phyloP scores from a whole-genome alignment of 2,888 invertebrate genomes.

The Megamerina dolium region DNA sequence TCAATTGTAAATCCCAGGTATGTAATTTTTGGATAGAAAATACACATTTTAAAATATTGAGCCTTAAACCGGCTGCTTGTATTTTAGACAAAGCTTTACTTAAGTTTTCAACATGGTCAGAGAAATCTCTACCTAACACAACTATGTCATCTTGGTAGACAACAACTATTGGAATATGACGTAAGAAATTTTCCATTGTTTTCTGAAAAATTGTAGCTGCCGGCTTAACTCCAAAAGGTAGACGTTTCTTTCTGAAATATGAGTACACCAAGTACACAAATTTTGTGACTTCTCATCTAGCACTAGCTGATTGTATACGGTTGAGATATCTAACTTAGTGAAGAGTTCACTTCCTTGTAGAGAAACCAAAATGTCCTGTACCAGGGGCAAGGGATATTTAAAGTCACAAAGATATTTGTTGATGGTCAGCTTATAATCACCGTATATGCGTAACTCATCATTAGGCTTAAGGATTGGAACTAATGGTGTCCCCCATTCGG shows the following conservation, averaged over 20 bases:
- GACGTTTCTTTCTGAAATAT: neutral
- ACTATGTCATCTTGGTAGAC: constrained; percentile 37
- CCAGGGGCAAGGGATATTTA: constrained; percentile 9
- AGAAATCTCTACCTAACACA: constrained; percentile 26
- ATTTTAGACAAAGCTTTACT: neutral
- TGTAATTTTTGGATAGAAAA: neutral
- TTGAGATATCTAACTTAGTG: constrained; percentile 4
- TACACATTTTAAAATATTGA: neutral
- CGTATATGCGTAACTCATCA: constrained; percentile 2
- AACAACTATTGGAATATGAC: constrained; percentile 28
- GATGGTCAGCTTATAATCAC: constrained; percentile 18
- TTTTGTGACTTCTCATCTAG: constrained; percentile 29
- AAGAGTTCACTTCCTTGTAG: constrained; percentile 3
- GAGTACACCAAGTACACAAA: constrained; percentile 19
- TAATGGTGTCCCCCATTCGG: constrained; percentile 9
- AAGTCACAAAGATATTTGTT: constrained; percentile 25
- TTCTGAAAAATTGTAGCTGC: neutral
- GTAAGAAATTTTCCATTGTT: constrained; percentile 27
- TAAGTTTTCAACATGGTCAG: neutral
- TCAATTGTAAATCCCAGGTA: neutral
- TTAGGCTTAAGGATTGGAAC: constrained; percentile 20
- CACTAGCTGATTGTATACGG: constrained; percentile 36
- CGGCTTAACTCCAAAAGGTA: neutral
- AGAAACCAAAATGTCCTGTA: constrained; percentile 1
- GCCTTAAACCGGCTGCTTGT: neutral